A percentile compares a stretch with the other conserved stretches of the same genome.
phyloP scores from a whole-genome alignment of 2,888 invertebrate genomes.

The Tachina grossa region DNA sequence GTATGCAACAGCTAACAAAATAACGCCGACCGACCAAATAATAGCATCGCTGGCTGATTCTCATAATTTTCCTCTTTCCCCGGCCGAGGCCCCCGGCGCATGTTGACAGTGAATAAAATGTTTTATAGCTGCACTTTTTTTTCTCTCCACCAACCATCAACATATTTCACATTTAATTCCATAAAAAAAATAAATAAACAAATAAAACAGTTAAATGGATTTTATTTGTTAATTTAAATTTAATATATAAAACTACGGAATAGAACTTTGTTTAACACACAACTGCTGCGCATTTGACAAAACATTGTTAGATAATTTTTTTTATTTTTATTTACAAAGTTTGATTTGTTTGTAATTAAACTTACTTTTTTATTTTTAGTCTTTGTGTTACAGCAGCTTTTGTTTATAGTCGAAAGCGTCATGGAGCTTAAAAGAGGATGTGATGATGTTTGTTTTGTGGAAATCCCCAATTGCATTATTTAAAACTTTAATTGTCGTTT shows the following conservation, averaged over 20 bases:
- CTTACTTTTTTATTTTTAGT: constrained; percentile 58
- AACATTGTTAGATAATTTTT: background rate
- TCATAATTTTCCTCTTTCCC: constrained; percentile 1
- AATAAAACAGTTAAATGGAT: constrained; percentile 54
- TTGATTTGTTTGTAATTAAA: constrained; percentile 46
- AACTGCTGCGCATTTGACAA: constrained; percentile 59
- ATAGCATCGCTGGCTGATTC: constrained; percentile 19
- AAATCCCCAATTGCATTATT: constrained; percentile 23
- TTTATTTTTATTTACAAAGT: background rate
- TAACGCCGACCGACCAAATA: constrained; percentile 11
- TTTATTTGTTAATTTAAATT: constrained; percentile 56
- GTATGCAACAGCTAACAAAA: background rate
- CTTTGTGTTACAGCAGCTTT: constrained; percentile 31
- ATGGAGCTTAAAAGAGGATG: constrained; percentile 47
- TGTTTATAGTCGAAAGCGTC: background rate
- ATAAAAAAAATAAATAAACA: constrained; percentile 1
- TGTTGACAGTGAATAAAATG: background rate
- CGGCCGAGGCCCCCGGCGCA: too few relatives aligned
- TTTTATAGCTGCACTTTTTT: constrained; percentile 2
- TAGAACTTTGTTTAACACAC: constrained; percentile 28
- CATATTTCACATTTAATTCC: constrained; percentile 51
- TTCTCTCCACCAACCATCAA: constrained; percentile 6
- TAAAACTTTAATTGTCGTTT: constrained; percentile 7
- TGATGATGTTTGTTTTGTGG: constrained; percentile 11
- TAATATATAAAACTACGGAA: constrained; percentile 23